Evolutionary conservation across 1,140 invertebrate genomes (phyloP).

Genomic region (Leptopilina boulardi): DNA sequence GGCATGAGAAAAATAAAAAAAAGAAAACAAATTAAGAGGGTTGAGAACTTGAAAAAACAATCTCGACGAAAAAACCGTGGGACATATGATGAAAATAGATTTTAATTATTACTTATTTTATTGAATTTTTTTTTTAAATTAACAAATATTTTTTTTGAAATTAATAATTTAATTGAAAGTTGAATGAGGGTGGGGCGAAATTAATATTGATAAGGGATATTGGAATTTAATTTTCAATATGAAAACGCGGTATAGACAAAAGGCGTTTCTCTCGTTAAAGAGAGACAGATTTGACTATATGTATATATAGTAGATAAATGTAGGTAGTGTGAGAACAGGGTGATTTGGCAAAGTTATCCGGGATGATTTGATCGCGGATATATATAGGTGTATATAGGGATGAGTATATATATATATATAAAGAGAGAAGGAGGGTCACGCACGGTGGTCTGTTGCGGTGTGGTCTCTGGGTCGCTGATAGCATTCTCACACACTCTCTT

Average conservation of each 20-base stretch:
- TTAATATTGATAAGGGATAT: slow-evolving; percentile 10
- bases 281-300: no score
- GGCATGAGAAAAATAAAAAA: neutral
- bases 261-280: neutral
- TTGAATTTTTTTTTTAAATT: no score
- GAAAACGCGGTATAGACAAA: neutral
- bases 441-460: neutral
- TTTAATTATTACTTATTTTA: no score
- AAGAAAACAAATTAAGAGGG: slow-evolving; percentile 11
- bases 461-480: slow-evolving; percentile 22
- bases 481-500: slow-evolving; percentile 31
- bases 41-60: neutral
- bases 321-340: neutral
- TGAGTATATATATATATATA: no score
- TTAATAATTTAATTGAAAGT: no score
- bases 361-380: neutral
- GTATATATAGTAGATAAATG: no score
- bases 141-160: no score
- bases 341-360: slow-evolving; percentile 5
- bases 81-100: no score
- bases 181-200: neutral
- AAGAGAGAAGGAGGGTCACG: neutral
- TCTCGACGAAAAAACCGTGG: neutral
- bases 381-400: neutral
- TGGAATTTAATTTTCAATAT: slow-evolving; percentile 11